Evolutionary conservation across 2,797 vertebrate species (phyloP).

Genomic region (Lophotriccus pileatus): DNA sequence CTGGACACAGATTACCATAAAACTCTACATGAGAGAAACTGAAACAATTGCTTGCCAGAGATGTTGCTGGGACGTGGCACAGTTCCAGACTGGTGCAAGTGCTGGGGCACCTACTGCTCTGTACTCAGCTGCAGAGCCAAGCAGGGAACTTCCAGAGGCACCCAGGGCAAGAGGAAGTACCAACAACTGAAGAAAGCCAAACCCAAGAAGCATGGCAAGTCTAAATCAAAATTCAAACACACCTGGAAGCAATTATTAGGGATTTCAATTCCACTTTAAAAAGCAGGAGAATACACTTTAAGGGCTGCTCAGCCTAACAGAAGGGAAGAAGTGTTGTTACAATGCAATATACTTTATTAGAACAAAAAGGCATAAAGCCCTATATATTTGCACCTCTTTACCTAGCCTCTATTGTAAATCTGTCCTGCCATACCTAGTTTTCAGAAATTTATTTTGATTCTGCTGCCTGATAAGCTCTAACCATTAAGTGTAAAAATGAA

Average conservation of each 20-base stretch:
- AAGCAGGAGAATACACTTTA: background rate
- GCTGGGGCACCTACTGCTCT: background rate
- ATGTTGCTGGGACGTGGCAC: background rate
- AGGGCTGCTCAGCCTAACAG: background rate
- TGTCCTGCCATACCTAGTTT: background rate
- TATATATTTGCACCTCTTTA: background rate
- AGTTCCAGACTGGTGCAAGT: background rate
- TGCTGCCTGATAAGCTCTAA: background rate
- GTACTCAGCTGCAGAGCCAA: background rate
- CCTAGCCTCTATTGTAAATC: background rate
- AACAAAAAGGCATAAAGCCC: background rate
- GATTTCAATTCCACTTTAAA: background rate
- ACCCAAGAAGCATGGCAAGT: background rate
- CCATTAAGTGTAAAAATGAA: background rate
- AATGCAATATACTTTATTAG: background rate
- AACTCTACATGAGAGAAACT: background rate
- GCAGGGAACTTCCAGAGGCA: no score
- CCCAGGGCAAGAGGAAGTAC: background rate
- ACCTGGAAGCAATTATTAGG: background rate
- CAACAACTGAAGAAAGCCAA: background rate
- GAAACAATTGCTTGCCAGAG: background rate
- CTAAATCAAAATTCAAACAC: background rate
- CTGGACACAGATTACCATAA: background rate
- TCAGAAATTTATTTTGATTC: background rate
- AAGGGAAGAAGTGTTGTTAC: rapidly evolving